Base-by-base conservation (phyloP, 2,113 vertebrate genomes). In the Trichomycterus rosablanca region DNA sequence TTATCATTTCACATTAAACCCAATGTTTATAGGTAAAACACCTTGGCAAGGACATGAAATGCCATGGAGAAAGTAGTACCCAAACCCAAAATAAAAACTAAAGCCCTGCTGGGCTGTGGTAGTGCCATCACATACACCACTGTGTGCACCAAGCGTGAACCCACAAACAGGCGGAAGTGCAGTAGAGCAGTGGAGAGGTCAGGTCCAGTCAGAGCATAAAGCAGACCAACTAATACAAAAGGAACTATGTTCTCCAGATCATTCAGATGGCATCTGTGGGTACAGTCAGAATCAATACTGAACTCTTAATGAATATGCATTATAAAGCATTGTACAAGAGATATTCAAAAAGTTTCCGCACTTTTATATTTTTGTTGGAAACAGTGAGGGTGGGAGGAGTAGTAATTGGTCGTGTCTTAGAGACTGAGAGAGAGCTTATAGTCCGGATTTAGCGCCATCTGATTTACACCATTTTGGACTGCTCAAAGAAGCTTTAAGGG, bases 231-330 rank as follows among this genome's bases (percentile, higher is more conserved):
- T 7, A 89, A 59, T 10, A 94, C 20, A 20, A 95, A 98, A 0
- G 95, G 94, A 40, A 96, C n/a, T 0, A 97, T 80, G 26, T 92
- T 98, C 68, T 98, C 95, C 68, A 97, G 68, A 77, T 98, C 93
- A n/a, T 98, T 98, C 79, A 79, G 85, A 73, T 98, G 95, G 65
- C 85, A 86, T 64, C 95, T 98, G 42, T 0, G 26, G 3, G 26
- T 30, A 30, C 3, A 30, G 7, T 4, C 3, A 30, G 26, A 30
- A 30, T 30, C n/a, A n/a, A n/a, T n/a, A n/a, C n/a, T n/a, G n/a
- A n/a, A n/a, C n/a, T n/a, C n/a, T n/a, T n/a, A n/a, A n/a, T n/a
- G n/a, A n/a, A n/a, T n/a, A n/a, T n/a, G n/a, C n/a, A n/a, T n/a
- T n/a, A n/a, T n/a, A n/a, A n/a, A n/a, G n/a, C n/a, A n/a, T n/a